A percentile compares a stretch with the other conserved stretches of the same genome.
phyloP scores from a whole-genome alignment of 2,888 invertebrate genomes.

The Cordilura impudica region DNA sequence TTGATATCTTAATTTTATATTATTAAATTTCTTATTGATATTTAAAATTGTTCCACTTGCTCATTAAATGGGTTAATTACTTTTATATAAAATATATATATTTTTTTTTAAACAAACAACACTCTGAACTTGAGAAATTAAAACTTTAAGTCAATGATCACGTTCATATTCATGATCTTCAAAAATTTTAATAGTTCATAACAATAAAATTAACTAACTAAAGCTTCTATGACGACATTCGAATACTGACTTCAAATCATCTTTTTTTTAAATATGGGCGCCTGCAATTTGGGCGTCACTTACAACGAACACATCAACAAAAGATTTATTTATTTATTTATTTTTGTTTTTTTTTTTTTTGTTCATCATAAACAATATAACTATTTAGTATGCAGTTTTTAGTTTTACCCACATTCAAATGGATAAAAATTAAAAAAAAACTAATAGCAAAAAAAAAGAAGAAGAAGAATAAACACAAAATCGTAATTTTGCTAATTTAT shows the following conservation, averaged over 20 bases:
- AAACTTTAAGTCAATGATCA: too few species aligned
- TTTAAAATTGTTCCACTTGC: too few species aligned
- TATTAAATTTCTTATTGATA: too few species aligned
- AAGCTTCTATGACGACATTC: constrained; percentile 13
- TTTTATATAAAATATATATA: too few species aligned
- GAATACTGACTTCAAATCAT: constrained; percentile 11
- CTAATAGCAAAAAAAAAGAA: too few species aligned
- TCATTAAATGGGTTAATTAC: too few species aligned
- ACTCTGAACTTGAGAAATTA: too few species aligned
- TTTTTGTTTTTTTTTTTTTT: constrained; percentile 37
- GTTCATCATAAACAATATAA: constrained; percentile 35
- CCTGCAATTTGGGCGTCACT: constrained; percentile 54
- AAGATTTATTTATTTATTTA: too few species aligned
- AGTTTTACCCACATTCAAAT: not conserved
- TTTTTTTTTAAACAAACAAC: too few species aligned
- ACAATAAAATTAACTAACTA: not conserved
- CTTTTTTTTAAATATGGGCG: constrained; percentile 44
- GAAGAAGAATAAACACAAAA: constrained; percentile 33
- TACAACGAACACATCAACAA: constrained; percentile 24
- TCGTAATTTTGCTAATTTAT: constrained; percentile 62
- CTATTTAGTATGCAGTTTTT: constrained; percentile 12
- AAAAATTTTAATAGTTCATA: not conserved
- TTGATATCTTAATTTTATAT: too few species aligned
- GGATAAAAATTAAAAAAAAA: not conserved
- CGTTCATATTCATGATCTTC: not conserved